A percentile compares a stretch with the other conserved stretches of the same genome.
These are phyloP conservation scores for Andrena chrysosceles DNA, from an alignment of 2,888 invertebrate genomes.

Conservation along the genomic window DNA sequence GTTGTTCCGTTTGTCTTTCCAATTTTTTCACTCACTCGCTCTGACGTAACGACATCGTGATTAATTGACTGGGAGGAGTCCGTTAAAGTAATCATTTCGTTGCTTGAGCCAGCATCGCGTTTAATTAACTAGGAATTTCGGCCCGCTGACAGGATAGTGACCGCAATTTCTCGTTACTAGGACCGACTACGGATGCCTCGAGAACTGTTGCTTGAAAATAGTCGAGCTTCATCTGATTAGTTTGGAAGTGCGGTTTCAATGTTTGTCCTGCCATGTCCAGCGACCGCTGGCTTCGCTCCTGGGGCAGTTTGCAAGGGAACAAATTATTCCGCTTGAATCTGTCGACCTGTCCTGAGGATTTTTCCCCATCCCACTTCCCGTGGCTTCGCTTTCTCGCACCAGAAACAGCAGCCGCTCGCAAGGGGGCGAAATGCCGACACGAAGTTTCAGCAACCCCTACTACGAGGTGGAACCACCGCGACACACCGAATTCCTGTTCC, in stretches of 20 bases:
- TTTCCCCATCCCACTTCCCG: not conserved
- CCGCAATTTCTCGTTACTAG: slow-evolving; percentile 12
- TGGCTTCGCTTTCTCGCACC: not conserved
- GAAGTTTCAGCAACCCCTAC: slow-evolving; percentile 14
- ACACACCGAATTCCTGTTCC: slow-evolving; percentile 19
- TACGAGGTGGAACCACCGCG: slow-evolving; percentile 15
- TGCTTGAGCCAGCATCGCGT: slow-evolving; percentile 2
- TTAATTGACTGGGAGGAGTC: too few relatives aligned
- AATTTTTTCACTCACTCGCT: not conserved
- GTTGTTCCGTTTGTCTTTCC: slow-evolving; percentile 21
- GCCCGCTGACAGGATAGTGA: not conserved
- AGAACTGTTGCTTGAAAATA: slow-evolving; percentile 44
- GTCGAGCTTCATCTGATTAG: slow-evolving; percentile 61
- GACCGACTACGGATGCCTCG: not conserved
- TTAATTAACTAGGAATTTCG: slow-evolving; percentile 13
- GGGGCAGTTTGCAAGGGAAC: slow-evolving; percentile 42
- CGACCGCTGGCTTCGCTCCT: slow-evolving; percentile 1
- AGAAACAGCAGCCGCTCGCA: not conserved
- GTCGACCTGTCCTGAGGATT: slow-evolving; percentile 20
- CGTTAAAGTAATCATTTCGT: not conserved
- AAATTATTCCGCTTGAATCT: slow-evolving; percentile 24
- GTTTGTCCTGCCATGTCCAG: slow-evolving; percentile 41
- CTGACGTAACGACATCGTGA: not conserved
- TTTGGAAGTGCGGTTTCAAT: slow-evolving; percentile 62
- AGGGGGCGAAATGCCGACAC: slow-evolving; percentile 17